phyloP scores from a whole-genome alignment of 2,888 invertebrate species.

The Phania funesta region DNA sequence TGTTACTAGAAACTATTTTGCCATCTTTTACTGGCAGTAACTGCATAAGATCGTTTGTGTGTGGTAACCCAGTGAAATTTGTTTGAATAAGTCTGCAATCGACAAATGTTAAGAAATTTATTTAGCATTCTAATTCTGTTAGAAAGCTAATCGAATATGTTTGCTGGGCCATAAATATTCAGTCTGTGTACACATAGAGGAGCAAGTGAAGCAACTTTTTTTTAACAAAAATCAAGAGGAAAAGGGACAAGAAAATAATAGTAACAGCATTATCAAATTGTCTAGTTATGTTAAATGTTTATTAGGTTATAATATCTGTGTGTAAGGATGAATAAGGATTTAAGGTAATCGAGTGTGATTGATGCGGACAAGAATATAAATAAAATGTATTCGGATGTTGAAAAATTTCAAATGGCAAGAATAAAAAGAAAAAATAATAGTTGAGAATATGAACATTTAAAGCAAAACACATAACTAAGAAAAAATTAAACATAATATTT shows the following conservation, averaged over 20 bases:
- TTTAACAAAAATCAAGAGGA: neutral
- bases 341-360: conserved; percentile 61
- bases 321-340: conserved; percentile 23
- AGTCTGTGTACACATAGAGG: no score
- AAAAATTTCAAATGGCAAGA: neutral
- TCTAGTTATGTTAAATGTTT: conserved; percentile 57
- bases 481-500: no score
- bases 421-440: neutral
- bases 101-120: neutral
- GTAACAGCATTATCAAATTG: conserved; percentile 59
- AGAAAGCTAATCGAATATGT: no score
- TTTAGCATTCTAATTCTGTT: no score
- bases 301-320: conserved; percentile 59
- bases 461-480: no score
- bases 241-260: conserved; percentile 40
- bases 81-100: neutral
- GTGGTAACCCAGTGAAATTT: conserved; percentile 5
- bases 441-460: neutral
- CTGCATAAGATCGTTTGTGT: conserved; percentile 46
- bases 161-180: conserved; percentile 8
- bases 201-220: neutral
- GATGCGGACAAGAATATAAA: conserved; percentile 11
- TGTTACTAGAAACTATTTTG: conserved; percentile 45
- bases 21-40: conserved; percentile 57
- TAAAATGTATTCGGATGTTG: no score